A percentile compares a stretch with the other conserved stretches of the same genome.
These are phyloP conservation scores for Pedetes capensis DNA, from an alignment of 2,113 vertebrate genomes.

Conservation along the genomic window DNA sequence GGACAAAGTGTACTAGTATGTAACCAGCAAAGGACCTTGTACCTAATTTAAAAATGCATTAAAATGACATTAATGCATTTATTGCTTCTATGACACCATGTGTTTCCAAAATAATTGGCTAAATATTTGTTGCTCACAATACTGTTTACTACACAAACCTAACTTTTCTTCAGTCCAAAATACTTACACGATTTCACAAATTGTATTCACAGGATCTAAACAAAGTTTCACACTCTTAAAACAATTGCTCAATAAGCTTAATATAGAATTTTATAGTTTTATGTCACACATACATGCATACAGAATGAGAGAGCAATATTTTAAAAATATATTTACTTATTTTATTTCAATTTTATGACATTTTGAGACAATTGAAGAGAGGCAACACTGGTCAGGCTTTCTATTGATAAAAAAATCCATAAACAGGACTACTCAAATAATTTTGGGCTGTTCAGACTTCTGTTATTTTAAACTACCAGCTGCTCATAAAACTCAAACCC, in stretches of 20 bases:
- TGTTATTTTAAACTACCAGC: constrained; percentile 49
- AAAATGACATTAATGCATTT: neutral
- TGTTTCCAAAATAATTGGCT: constrained; percentile 32
- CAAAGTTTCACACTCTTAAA: constrained; percentile 41
- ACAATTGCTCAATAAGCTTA: neutral
- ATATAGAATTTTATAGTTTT: neutral
- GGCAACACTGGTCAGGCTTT: constrained; percentile 13
- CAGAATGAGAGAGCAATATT: neutral
- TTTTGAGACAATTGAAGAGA: constrained; percentile 26
- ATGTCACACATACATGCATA: neutral
- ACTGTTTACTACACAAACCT: neutral
- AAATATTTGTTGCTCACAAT: neutral
- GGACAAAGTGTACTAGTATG: neutral
- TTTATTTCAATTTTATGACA: constrained; percentile 9
- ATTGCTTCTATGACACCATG: neutral
- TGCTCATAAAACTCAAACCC: constrained; percentile 54
- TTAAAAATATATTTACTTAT: constrained; percentile 37
- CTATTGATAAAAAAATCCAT: constrained; percentile 51
- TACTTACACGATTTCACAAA: neutral
- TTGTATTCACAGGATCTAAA: constrained; percentile 22
- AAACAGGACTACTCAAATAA: constrained; percentile 34
- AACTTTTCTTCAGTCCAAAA: constrained; percentile 25
- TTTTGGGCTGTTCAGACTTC: neutral
- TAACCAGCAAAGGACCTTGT: neutral
- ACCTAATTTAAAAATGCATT: constrained; percentile 25